Evolutionary conservation across 2,797 vertebrate genomes (phyloP), one percentile per base, ranked within the genome.

Genomic region (Fringilla coelebs): DNA sequence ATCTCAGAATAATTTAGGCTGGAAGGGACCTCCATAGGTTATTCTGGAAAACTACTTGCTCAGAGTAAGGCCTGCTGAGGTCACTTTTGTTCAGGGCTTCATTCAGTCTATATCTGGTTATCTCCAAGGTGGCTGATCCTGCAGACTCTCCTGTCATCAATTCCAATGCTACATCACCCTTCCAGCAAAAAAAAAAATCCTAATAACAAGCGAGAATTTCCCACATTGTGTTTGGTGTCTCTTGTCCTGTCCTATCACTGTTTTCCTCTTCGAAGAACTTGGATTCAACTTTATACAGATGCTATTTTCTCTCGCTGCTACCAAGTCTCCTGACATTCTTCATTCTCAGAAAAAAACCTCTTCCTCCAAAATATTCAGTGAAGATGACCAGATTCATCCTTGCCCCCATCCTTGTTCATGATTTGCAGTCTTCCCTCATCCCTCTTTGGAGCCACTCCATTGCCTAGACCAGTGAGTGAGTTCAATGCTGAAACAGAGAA

Each of bases 231-330:
- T 57, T n/a, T 86, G 32, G 3, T 65, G 32, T n/a, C 11, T 63
- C 24, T 65, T 58, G 14, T 55, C 31, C 58, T 72, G 20, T 63
- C 14, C 22, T 65, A 16, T 29, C 12, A 15, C 25, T 26, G 19
- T 49, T 9, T n/a, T 78, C 15, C 11, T 61, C 28, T 40, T 19
- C 48, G 31, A 81, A 78, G 38, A 62, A 73, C 24, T 45, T 73
- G 20, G 17, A 68, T 60, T 88, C 58, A 78, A 5, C 4, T 54
- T 51, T 28, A 62, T 20, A n/a, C 1, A 45, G 0, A 2, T 0
- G 2, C 8, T 55, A 60, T 24, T 70, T 90, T 78, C 26, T 89
- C 24, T 60, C 51, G 10, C 31, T 90, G 25, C 55, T 58, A 78
- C 40, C 43, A 90, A 70, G 48, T 15, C 31, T 80, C 49, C 70